phyloP scores from a whole-genome alignment of 2,797 vertebrate species.

The Cygnus olor region DNA sequence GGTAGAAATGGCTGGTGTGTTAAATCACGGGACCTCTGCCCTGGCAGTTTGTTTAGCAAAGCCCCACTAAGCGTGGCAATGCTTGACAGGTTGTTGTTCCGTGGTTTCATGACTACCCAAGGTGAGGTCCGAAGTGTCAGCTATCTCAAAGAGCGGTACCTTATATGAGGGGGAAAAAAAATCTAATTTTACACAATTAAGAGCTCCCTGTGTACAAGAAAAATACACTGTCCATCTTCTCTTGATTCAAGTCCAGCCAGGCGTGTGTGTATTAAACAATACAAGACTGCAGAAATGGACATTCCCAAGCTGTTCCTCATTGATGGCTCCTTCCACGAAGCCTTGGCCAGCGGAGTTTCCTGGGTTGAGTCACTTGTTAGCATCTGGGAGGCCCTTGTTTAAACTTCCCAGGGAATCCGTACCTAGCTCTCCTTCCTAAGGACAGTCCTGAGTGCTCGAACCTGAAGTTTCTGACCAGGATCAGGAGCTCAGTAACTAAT shows the following conservation, averaged over 20 bases:
- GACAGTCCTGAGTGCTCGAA: not conserved
- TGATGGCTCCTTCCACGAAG: not conserved
- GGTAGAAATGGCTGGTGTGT: not conserved
- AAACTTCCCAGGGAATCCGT: not conserved
- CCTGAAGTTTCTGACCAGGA: not conserved
- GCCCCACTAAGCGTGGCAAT: not conserved
- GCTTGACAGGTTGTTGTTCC: not conserved
- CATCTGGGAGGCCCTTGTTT: not conserved
- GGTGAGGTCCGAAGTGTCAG: not conserved
- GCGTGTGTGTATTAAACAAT: not conserved
- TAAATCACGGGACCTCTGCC: not conserved
- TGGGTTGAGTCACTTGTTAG: conserved; percentile 1
- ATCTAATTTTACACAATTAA: not conserved
- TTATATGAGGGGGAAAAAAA: not conserved
- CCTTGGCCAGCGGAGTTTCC: not conserved
- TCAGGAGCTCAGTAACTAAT: not conserved
- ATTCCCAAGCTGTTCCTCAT: not conserved
- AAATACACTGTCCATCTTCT: not conserved
- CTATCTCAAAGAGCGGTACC: not conserved
- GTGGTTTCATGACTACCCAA: not conserved
- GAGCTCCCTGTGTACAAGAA: accelerated
- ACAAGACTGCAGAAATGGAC: not conserved
- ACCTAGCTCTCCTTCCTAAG: not conserved
- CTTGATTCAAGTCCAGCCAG: not conserved
- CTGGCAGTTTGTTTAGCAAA: not conserved